phyloP scores from a whole-genome alignment of 2,888 invertebrate genomes.

The Tromatobia lineatoria region DNA sequence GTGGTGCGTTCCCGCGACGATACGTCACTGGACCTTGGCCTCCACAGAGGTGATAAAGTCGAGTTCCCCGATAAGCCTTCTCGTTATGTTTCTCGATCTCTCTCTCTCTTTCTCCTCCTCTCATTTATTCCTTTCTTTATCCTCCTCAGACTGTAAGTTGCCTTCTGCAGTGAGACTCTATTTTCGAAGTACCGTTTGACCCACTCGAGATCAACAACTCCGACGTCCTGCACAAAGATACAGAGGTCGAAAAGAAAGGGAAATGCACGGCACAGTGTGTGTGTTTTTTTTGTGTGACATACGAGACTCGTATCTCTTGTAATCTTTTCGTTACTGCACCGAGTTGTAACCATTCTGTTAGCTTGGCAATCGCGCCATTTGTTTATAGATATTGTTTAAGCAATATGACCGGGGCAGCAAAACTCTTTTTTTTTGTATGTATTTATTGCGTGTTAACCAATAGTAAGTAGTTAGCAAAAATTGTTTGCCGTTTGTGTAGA shows the following conservation, averaged over 20 bases:
- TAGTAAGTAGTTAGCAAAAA: too few species aligned
- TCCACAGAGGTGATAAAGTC: slow-evolving; percentile 76
- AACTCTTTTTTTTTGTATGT: too few species aligned
- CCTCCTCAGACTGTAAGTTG: background rate
- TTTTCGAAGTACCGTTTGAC: slow-evolving; percentile 72
- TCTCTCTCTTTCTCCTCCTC: slow-evolving; percentile 23
- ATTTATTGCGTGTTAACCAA: too few species aligned
- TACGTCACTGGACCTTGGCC: slow-evolving; percentile 77
- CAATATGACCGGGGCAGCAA: too few species aligned
- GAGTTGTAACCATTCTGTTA: too few species aligned
- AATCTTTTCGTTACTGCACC: background rate
- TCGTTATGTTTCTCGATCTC: slow-evolving; percentile 23
- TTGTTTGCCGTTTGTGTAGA: too few species aligned
- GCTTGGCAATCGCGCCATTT: too few species aligned
- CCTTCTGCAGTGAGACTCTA: slow-evolving; percentile 10
- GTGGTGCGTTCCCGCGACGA: slow-evolving; percentile 60
- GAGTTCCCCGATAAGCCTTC: slow-evolving; percentile 72
- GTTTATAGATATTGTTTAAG: too few species aligned
- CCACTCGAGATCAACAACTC: slow-evolving; percentile 70
- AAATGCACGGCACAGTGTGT: background rate
- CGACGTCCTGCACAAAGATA: background rate
- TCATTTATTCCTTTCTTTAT: slow-evolving; percentile 25
- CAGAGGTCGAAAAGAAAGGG: background rate
- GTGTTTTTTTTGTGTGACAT: background rate
- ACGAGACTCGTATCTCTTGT: background rate